phyloP scores from a whole-genome alignment of 2,797 vertebrate genomes.

The Bradypodion ventrale region DNA sequence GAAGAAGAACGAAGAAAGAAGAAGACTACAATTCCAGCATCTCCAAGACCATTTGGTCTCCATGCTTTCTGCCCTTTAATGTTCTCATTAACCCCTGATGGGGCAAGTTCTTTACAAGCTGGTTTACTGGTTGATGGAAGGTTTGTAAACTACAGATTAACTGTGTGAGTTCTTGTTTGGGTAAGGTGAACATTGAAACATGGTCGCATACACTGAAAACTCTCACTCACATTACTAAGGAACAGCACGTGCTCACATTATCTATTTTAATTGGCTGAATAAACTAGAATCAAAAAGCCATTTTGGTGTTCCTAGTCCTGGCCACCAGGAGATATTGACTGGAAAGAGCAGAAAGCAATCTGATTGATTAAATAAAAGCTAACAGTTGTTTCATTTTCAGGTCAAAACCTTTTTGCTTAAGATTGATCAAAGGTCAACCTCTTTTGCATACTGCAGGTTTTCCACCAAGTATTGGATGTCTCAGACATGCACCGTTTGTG shows the following conservation, averaged over 20 bases:
- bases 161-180: neutral
- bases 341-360: neutral
- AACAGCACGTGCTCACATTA: neutral
- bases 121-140: neutral
- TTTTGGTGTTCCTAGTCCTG: neutral
- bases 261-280: neutral
- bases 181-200: neutral
- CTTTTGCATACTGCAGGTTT: constrained; percentile 82
- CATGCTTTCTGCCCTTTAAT: too few relatives aligned
- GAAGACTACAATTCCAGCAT: too few relatives aligned
- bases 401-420: neutral
- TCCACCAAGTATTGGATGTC: constrained; percentile 99
- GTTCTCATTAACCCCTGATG: too few relatives aligned
- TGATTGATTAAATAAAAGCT: neutral
- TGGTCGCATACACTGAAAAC: neutral
- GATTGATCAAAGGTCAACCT: constrained; percentile 36
- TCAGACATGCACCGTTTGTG: constrained; percentile 97
- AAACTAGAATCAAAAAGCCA: neutral
- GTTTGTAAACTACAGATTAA: neutral
- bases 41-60: too few relatives aligned
- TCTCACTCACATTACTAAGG: neutral
- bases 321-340: too few relatives aligned
- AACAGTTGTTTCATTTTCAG: neutral
- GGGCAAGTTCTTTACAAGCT: too few relatives aligned
- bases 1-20: too few relatives aligned